A percentile compares a stretch with the other conserved stretches of the same genome.
phyloP scores from a whole-genome alignment of 53 echinoderm and acorn worm species.

The Mesocentrotus franciscanus region DNA sequence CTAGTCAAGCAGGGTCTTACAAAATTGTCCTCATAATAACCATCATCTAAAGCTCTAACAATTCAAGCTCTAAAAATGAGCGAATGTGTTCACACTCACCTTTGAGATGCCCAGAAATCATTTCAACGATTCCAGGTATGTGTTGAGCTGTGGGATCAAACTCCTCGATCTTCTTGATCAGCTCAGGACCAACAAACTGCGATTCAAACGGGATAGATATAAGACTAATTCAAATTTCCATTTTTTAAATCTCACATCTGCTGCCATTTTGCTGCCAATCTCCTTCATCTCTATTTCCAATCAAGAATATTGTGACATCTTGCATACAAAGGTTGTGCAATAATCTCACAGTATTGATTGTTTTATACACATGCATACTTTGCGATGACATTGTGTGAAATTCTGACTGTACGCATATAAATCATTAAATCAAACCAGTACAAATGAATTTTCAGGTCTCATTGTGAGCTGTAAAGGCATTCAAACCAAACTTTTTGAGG shows the following conservation, averaged over 20 bases:
- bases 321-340: no score
- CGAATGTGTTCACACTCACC: conserved; percentile 68
- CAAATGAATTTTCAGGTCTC: neutral
- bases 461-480: neutral
- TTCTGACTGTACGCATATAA: no score
- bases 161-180: conserved; percentile 94
- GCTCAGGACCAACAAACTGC: conserved; percentile 89
- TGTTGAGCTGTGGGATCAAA: conserved; percentile 95
- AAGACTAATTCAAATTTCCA: neutral
- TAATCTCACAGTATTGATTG: no score
- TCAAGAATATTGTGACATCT: no score
- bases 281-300: neutral
- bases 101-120: conserved; percentile 83
- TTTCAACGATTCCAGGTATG: conserved; percentile 73
- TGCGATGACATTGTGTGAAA: no score
- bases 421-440: no score
- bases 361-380: no score
- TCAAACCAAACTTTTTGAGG: neutral
- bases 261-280: neutral
- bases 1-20: no score
- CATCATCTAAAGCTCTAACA: neutral
- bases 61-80: neutral
- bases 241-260: neutral
- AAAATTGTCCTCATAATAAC: neutral
- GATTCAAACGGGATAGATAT: neutral